These are phyloP conservation scores for Acrobasis suavella DNA, from an alignment of 2,888 invertebrate species.

Conservation along the genomic window DNA sequence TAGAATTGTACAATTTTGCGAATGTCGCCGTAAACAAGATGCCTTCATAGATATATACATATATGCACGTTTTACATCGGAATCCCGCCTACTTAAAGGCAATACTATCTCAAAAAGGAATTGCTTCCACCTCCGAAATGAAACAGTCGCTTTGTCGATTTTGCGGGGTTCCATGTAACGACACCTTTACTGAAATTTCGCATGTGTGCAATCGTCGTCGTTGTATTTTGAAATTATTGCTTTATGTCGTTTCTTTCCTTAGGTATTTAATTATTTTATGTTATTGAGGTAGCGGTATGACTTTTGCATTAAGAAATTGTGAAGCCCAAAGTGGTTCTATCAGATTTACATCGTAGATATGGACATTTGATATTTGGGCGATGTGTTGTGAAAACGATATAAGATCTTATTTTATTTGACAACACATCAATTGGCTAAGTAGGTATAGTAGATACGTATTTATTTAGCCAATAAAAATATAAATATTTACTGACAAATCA, in stretches of 20 bases:
- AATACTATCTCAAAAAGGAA: conserved; percentile 72
- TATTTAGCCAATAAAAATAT: too few species aligned
- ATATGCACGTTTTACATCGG: conserved; percentile 50
- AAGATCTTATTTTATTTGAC: too few species aligned
- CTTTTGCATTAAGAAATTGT: background rate
- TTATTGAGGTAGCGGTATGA: background rate
- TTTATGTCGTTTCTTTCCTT: background rate
- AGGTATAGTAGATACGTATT: too few species aligned
- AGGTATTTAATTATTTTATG: background rate
- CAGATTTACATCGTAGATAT: too few species aligned
- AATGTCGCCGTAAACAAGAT: conserved; percentile 46
- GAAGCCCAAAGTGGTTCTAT: too few species aligned
- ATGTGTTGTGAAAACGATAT: too few species aligned
- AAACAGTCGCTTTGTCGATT: conserved; percentile 73
- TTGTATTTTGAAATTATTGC: background rate
- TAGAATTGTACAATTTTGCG: conserved; percentile 35
- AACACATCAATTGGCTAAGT: too few species aligned
- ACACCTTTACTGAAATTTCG: conserved; percentile 68
- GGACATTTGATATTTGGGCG: too few species aligned
- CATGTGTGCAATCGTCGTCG: conserved; percentile 41
- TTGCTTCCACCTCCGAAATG: conserved; percentile 71
- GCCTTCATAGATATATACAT: conserved; percentile 44
- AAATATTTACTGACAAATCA: too few species aligned
- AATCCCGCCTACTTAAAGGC: conserved; percentile 66
- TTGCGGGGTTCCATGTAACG: conserved; percentile 62